These are phyloP conservation scores for Myodes glareolus DNA, from an alignment of 2,113 vertebrate species.

Conservation along the genomic window DNA sequence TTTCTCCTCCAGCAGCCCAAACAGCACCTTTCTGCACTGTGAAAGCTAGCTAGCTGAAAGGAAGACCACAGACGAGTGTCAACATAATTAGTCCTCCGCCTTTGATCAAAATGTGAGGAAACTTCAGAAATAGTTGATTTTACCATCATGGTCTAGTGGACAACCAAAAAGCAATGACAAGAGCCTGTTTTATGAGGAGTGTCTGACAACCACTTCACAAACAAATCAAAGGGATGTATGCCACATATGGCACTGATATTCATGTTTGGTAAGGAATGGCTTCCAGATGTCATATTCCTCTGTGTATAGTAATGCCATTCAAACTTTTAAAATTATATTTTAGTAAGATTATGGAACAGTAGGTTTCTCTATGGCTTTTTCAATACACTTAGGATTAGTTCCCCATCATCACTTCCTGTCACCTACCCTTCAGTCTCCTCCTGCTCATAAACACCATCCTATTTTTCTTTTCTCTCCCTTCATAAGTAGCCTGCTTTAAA, in stretches of 20 bases:
- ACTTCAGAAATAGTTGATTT: background rate
- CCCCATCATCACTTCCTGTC: no score
- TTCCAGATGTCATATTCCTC: background rate
- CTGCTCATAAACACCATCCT: background rate
- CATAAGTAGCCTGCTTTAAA: background rate
- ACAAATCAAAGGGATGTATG: background rate
- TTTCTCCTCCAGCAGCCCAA: background rate
- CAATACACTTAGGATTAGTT: background rate
- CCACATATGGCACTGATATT: no score
- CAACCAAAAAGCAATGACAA: background rate
- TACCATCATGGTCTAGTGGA: background rate
- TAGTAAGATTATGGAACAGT: background rate
- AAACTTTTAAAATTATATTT: background rate
- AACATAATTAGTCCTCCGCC: no score
- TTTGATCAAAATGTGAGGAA: background rate
- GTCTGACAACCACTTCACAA: background rate
- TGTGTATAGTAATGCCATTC: background rate
- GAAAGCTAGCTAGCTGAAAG: background rate
- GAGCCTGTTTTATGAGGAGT: fast-evolving
- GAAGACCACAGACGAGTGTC: background rate
- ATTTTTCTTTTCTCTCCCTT: background rate
- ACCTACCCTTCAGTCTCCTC: background rate
- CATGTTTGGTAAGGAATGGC: background rate
- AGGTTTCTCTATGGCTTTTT: background rate
- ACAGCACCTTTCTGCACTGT: background rate